Percentiles rank a stretch among this genome's conserved stretches.
These are phyloP conservation scores for Macrosteles quadrilineatus DNA, from an alignment of 1,140 invertebrate genomes.

Conservation along the genomic window DNA sequence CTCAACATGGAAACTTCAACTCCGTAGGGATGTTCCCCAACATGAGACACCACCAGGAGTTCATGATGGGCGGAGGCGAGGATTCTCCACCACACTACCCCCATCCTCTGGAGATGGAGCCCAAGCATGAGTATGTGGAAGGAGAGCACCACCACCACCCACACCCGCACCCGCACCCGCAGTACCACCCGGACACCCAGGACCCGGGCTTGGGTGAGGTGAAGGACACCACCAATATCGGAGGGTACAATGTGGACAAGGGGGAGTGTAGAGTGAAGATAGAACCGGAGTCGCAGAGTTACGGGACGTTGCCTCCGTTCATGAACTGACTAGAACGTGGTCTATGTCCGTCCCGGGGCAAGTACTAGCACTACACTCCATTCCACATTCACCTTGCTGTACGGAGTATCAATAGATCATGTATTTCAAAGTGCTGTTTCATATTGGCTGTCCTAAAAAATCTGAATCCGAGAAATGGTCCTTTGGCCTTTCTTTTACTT, in stretches of 20 bases:
- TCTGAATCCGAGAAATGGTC: too few species aligned
- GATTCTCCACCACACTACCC: constrained; percentile 29
- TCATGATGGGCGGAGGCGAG: constrained; percentile 19
- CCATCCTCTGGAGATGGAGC: constrained; percentile 25
- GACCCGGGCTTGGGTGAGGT: constrained; percentile 37
- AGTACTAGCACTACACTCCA: too few species aligned
- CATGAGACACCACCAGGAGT: constrained; percentile 24
- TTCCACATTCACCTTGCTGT: too few species aligned
- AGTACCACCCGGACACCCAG: constrained; percentile 56
- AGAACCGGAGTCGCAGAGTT: constrained; percentile 61
- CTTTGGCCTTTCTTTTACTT: too few species aligned
- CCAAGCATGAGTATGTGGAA: constrained; percentile 33
- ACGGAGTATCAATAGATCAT: too few species aligned
- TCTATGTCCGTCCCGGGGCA: constrained; percentile 12
- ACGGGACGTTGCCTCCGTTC: constrained; percentile 73
- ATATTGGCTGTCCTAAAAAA: too few species aligned
- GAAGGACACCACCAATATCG: constrained; percentile 55
- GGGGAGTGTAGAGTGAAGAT: constrained; percentile 60
- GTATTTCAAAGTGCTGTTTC: too few species aligned
- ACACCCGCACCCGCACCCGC: constrained; percentile 62
- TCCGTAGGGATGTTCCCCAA: constrained; percentile 33
- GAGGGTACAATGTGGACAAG: constrained; percentile 55
- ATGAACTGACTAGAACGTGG: constrained; percentile 59
- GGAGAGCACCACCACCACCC: constrained; percentile 60
- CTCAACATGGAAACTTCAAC: constrained; percentile 17